Evolutionary conservation across 2,888 invertebrate species (phyloP), one percentile per base, ranked within the genome.

Genomic region (Pantelozetes paolii): DNA sequence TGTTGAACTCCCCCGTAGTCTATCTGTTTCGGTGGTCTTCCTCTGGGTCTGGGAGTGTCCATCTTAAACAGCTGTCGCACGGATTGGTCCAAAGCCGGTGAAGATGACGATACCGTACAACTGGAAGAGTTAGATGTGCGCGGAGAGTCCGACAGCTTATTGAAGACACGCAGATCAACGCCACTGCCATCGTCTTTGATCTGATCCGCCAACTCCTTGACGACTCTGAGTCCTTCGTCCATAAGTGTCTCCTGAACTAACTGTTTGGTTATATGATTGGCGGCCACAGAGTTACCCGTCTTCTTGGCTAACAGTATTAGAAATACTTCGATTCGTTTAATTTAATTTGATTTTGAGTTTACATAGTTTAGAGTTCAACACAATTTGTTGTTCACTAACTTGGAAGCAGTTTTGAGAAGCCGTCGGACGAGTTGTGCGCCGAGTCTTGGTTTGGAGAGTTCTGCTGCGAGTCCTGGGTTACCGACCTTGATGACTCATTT

Each of bases 141-240:
- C n/a, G 40, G n/a, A 8, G 45, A 69, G 15, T 70, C 74, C 26
- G 70, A 48, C 23, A 71, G n/a, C 48, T 74, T 70, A 40, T 69
- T 69, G 32, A 74, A 70, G 18, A 74, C 30, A 18, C 74, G 40
- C 36, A 74, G 26, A 59, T 74, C 74, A 62, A 71, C 42, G 2
- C 70, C 70, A 48, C 26, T 71, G 54, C 54, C 67, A n/a, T 74
- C 57, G 1, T 72, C 75, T 8, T 69, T 57, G 23, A 48, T 62
- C 23, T 50, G 73, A 76, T 78, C 78, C 72, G 78, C 77, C 71
- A 79, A 77, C 76, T 81, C 81, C 77, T 81, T 81, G 40, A 83
- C 84, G 72, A 84, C 83, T 71, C 84, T 80, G 73, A 84, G 80
- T n/a, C 84, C 84, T 78, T 84, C 84, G 75, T 84, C 83, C 78